phyloP scores from a whole-genome alignment of 2,113 vertebrate genomes.

The Dendropsophus ebraccatus region DNA sequence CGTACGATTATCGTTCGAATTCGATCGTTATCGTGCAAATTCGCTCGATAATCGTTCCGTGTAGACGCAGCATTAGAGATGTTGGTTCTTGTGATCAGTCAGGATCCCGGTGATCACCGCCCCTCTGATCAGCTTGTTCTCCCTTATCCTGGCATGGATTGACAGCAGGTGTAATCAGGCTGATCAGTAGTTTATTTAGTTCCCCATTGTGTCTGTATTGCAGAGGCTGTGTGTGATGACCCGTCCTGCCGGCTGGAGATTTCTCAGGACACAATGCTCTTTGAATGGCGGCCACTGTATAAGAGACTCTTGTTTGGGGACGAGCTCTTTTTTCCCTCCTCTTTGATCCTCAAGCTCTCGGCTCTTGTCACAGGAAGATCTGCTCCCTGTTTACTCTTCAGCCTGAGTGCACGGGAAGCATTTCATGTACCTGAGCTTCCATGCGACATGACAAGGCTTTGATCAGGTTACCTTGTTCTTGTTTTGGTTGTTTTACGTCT shows the following conservation, averaged over 20 bases:
- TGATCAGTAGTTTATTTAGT: slow-evolving; percentile 4
- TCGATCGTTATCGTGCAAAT: too few species aligned
- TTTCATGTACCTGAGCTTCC: not conserved
- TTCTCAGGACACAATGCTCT: not conserved
- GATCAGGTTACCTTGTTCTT: not conserved
- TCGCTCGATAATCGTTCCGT: too few species aligned
- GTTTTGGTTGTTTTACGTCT: slow-evolving; percentile 1
- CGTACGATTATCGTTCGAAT: too few species aligned
- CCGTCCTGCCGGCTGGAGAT: not conserved
- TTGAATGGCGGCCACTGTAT: not conserved
- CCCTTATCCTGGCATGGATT: too few species aligned
- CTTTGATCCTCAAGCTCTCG: slow-evolving; percentile 58
- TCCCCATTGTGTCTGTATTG: not conserved
- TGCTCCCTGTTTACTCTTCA: slow-evolving; percentile 54
- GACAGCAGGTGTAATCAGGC: not conserved
- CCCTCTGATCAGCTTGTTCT: too few species aligned
- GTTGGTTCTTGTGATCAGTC: too few species aligned
- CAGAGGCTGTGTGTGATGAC: slow-evolving; percentile 35
- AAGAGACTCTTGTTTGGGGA: slow-evolving; percentile 46
- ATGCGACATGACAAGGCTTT: slow-evolving; percentile 31
- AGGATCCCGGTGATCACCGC: too few species aligned
- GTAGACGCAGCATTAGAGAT: too few species aligned
- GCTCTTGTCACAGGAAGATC: not conserved
- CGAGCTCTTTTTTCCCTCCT: not conserved
- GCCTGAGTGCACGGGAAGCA: slow-evolving; percentile 24